Evolutionary conservation across 92 coral and sea anemone species (phyloP).

Genomic region (Umimayanthus chanpuru): DNA sequence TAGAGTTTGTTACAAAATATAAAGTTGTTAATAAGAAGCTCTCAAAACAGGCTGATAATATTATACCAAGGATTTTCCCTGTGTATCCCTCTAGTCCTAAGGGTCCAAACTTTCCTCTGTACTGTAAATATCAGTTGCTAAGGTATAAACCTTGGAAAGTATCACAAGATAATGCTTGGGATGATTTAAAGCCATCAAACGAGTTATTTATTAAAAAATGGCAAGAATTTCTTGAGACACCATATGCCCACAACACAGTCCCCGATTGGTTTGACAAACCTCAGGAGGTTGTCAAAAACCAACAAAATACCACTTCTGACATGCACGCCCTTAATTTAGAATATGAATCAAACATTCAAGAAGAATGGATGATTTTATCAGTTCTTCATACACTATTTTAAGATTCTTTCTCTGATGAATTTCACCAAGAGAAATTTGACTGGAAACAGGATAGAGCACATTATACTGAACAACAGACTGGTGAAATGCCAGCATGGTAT

Average conservation of each 20-base stretch:
- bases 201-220: constrained; percentile 48
- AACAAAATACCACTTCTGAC: constrained; percentile 30
- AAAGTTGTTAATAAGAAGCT: constrained; percentile 41
- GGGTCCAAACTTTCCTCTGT: too few relatives aligned
- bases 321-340: too few relatives aligned
- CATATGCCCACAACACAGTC: constrained; percentile 55
- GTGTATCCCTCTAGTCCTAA: constrained; percentile 60
- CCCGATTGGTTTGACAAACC: constrained; percentile 75
- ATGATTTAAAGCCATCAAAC: constrained; percentile 52
- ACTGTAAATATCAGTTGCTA: constrained; percentile 51
- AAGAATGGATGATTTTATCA: constrained; percentile 69
- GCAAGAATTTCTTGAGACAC: constrained; percentile 64
- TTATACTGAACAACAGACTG: constrained; percentile 55
- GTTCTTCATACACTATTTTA: constrained; percentile 58
- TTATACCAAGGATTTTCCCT: constrained; percentile 63
- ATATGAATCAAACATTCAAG: constrained; percentile 42
- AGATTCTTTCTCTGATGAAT: constrained; percentile 29
- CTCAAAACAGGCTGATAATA: constrained; percentile 46
- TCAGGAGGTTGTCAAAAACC: constrained; percentile 49
- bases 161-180: constrained; percentile 64
- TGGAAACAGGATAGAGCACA: constrained; percentile 44
- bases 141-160: constrained; percentile 66
- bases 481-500: constrained; percentile 55
- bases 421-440: constrained; percentile 30
- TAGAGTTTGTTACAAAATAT: constrained; percentile 9